Evolutionary conservation across 1,140 invertebrate species (phyloP).

Genomic region (Drosophila bocqueti): DNA sequence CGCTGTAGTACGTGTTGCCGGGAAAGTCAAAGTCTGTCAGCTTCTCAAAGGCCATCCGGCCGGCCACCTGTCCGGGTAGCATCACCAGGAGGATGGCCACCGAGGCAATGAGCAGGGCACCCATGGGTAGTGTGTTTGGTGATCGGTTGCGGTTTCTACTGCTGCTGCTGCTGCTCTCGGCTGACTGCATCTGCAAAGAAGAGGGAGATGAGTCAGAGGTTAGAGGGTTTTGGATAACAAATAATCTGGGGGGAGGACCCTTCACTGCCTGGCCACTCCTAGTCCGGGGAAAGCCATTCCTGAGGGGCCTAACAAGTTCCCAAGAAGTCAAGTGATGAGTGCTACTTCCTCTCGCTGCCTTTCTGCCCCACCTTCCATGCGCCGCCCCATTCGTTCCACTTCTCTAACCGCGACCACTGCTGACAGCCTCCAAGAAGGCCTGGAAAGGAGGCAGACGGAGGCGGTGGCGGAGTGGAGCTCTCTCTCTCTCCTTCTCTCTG

Average conservation of each 20-base stretch:
- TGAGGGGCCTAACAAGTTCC: neutral
- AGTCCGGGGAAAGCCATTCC: neutral
- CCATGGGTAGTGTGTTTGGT: conserved; percentile 23
- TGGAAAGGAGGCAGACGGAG: neutral
- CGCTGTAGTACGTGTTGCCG: conserved; percentile 96
- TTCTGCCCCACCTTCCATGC: neutral
- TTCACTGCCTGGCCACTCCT: neutral
- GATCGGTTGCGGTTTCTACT: conserved; percentile 30
- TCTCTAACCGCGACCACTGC: conserved; percentile 37
- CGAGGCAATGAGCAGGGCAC: conserved; percentile 30
- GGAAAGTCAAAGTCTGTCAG: conserved; percentile 95
- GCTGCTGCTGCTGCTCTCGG: conserved; percentile 35
- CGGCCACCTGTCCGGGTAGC: conserved; percentile 73
- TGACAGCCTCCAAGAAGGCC: conserved; percentile 29
- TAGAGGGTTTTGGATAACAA: neutral
- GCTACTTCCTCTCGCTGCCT: conserved; percentile 13
- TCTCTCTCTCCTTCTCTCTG: neutral
- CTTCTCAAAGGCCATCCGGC: conserved; percentile 95
- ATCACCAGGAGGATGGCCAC: conserved; percentile 49
- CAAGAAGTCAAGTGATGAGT: conserved; percentile 13
- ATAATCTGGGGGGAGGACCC: neutral
- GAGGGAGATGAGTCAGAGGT: neutral
- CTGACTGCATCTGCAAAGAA: conserved; percentile 39
- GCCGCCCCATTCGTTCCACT: conserved; percentile 18
- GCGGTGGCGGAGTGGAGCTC: neutral